phyloP scores from a whole-genome alignment of 1,140 invertebrate species.

The Hyphantria cunea region DNA sequence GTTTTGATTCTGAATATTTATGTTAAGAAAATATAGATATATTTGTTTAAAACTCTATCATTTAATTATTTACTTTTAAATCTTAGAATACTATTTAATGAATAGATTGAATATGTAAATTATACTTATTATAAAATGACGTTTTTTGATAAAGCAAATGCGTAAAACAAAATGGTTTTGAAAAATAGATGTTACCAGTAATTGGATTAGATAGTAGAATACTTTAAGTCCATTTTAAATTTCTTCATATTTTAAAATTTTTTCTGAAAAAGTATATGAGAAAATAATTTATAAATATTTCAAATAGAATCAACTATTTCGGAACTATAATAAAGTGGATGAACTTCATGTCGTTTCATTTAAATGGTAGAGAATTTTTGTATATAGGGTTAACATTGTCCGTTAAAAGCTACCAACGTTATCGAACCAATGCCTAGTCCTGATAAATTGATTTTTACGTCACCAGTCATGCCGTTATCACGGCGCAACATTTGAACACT shows the following conservation, averaged over 20 bases:
- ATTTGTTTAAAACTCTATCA: too few relatives aligned
- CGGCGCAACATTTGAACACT: conserved; percentile 77
- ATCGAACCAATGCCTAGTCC: conserved; percentile 29
- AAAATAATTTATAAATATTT: too few relatives aligned
- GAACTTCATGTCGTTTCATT: not conserved
- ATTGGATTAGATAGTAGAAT: not conserved
- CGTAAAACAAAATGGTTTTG: not conserved
- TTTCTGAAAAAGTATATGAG: too few relatives aligned
- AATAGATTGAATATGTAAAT: too few relatives aligned
- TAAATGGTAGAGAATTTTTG: not conserved
- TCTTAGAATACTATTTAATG: too few relatives aligned
- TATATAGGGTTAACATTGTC: conserved; percentile 33
- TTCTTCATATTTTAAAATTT: not conserved
- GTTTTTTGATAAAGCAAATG: not conserved
- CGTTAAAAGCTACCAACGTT: conserved; percentile 7
- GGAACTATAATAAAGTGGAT: not conserved
- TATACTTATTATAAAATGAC: too few relatives aligned
- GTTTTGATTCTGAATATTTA: too few relatives aligned
- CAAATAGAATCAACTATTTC: too few relatives aligned
- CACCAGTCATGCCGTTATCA: conserved; percentile 60
- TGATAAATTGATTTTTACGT: conserved; percentile 70
- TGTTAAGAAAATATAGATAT: too few relatives aligned
- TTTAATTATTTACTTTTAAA: too few relatives aligned
- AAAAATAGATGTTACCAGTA: not conserved
- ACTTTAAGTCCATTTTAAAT: not conserved